Percentiles rank a stretch among this genome's conserved stretches.
These are phyloP conservation scores for Puffinus mauretanicus DNA, from an alignment of 2,113 vertebrate species.

Conservation along the genomic window DNA sequence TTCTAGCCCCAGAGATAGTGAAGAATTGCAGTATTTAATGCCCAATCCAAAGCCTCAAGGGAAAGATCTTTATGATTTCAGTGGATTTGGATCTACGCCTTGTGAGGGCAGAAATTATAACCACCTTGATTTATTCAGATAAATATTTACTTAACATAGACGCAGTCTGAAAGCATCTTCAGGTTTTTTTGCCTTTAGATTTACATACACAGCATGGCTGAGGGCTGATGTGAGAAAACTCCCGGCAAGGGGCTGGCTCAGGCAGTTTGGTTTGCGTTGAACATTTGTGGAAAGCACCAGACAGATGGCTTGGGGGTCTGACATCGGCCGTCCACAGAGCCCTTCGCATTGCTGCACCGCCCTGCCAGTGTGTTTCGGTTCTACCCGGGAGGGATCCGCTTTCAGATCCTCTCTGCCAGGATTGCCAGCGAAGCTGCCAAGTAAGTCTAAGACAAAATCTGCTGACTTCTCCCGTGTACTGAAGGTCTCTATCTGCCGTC, in stretches of 20 bases:
- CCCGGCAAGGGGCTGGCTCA: neutral
- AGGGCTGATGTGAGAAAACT: neutral
- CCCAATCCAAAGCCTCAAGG: neutral
- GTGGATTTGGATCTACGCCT: neutral
- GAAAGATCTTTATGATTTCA: neutral
- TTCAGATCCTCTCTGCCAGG: neutral
- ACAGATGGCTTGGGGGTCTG: neutral
- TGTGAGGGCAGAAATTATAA: neutral
- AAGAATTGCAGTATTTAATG: neutral
- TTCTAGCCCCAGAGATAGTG: neutral
- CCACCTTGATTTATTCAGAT: neutral
- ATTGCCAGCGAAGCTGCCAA: neutral
- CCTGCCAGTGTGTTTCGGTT: neutral
- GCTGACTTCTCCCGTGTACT: neutral
- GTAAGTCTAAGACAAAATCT: neutral
- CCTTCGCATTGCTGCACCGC: accelerated
- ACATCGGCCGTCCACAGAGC: neutral
- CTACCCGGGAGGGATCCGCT: neutral
- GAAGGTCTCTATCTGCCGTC: neutral
- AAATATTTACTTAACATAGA: neutral
- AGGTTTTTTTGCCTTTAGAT: neutral
- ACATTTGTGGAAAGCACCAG: neutral
- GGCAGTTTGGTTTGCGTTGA: neutral
- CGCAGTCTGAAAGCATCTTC: neutral
- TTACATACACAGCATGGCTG: neutral